Conservation (phyloP, 2,888 invertebrate genomes). For the Protonemura montana region DNA sequence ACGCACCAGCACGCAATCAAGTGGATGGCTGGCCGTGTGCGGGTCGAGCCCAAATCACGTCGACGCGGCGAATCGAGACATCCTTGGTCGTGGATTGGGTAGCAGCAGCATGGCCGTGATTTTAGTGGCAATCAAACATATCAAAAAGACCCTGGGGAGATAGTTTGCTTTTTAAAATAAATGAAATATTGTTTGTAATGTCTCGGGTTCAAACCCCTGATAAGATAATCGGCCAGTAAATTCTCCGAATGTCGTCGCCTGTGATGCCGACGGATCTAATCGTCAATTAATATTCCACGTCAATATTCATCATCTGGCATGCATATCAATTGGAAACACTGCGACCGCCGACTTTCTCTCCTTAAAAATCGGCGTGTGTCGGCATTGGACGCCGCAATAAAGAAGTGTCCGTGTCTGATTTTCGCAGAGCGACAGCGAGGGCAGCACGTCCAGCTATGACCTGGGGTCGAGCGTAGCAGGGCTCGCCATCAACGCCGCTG, state of each 20-base stretch:
- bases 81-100: neutral
- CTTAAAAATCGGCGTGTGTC: neutral
- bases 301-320: neutral
- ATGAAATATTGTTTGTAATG: neutral
- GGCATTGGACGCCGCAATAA: neutral
- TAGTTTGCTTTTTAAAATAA: neutral
- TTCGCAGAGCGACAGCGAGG: constrained; percentile 49
- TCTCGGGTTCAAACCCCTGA: neutral
- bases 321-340: neutral
- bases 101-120: neutral
- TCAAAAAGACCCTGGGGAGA: constrained; percentile 7
- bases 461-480: constrained; percentile 44
- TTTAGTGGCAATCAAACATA: neutral
- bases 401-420: constrained; percentile 18
- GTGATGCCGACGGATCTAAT: neutral
- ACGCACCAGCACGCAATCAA: neutral
- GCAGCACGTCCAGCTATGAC: constrained; percentile 48
- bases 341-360: neutral
- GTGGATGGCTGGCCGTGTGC: neutral
- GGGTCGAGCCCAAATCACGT: neutral
- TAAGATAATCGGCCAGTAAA: neutral
- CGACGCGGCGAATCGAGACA: neutral
- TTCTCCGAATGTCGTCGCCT: neutral
- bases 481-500: constrained; percentile 37
- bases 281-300: neutral